Evolutionary conservation across 2,797 vertebrate genomes (phyloP).

Genomic region (Leontopithecus rosalia): DNA sequence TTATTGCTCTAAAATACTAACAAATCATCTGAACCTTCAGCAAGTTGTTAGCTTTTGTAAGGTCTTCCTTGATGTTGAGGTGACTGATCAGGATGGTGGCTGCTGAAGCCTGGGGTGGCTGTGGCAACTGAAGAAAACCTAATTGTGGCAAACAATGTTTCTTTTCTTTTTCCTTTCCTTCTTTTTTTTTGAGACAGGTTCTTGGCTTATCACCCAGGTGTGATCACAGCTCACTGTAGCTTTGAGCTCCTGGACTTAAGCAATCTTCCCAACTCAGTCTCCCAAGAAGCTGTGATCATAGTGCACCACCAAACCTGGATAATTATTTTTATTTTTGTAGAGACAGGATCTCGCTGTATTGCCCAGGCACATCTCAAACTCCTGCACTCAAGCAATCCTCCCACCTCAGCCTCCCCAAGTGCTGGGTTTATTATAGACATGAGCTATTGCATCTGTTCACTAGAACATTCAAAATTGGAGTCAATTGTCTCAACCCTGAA

Average conservation of each 20-base stretch:
- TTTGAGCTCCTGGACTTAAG: not conserved
- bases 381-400: not conserved
- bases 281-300: not conserved
- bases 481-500: not conserved
- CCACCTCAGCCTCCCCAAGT: not conserved
- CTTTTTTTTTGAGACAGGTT: not conserved
- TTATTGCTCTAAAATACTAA: not conserved
- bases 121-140: not conserved
- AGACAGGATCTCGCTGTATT: not conserved
- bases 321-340: not conserved
- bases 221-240: not conserved
- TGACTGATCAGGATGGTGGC: not conserved
- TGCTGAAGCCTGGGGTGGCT: not conserved
- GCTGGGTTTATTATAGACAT: not conserved
- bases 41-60: not conserved
- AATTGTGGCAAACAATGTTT: not conserved
- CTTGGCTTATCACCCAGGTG: not conserved
- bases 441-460: not conserved
- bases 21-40: not conserved
- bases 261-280: not conserved
- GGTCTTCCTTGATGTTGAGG: not conserved
- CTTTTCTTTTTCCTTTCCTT: too few species aligned
- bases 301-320: not conserved
- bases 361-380: not conserved
- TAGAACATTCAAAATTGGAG: not conserved